A percentile compares a stretch with the other conserved stretches of the same genome.
phyloP scores from a whole-genome alignment of 2,113 vertebrate species.

The Platanista minor region DNA sequence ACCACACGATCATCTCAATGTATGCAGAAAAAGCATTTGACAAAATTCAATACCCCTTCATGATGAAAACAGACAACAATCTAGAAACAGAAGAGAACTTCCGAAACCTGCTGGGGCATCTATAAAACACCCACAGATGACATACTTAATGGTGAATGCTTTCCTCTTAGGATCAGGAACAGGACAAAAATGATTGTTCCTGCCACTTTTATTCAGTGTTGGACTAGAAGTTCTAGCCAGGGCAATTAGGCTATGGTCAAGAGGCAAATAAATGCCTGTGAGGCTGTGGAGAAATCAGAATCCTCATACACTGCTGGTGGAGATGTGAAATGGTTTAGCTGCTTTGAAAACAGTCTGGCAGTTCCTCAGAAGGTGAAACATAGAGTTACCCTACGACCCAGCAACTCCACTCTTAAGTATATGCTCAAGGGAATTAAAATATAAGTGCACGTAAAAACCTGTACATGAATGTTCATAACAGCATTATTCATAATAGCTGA shows the following conservation, averaged over 20 bases:
- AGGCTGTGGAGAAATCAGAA: background rate
- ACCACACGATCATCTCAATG: background rate
- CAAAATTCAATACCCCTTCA: background rate
- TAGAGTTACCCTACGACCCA: background rate
- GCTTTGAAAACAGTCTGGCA: background rate
- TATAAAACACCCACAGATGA: background rate
- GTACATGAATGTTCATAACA: background rate
- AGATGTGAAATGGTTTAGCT: background rate
- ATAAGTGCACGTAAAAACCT: background rate
- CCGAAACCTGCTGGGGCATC: background rate
- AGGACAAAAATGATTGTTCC: background rate
- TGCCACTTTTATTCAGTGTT: background rate
- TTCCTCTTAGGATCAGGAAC: background rate
- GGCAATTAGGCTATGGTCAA: background rate
- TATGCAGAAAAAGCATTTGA: background rate
- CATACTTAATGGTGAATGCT: background rate
- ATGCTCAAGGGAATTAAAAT: background rate
- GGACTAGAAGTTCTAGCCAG: background rate
- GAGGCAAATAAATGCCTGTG: background rate
- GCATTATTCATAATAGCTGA: background rate
- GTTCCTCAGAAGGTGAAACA: background rate
- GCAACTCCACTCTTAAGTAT: background rate
- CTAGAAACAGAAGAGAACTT: background rate
- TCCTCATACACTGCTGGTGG: background rate
- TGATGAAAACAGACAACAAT: background rate